Percentiles rank a stretch among this genome's conserved stretches.
Conservation (phyloP, 2,113 vertebrate genomes). For the Parus major region DNA sequence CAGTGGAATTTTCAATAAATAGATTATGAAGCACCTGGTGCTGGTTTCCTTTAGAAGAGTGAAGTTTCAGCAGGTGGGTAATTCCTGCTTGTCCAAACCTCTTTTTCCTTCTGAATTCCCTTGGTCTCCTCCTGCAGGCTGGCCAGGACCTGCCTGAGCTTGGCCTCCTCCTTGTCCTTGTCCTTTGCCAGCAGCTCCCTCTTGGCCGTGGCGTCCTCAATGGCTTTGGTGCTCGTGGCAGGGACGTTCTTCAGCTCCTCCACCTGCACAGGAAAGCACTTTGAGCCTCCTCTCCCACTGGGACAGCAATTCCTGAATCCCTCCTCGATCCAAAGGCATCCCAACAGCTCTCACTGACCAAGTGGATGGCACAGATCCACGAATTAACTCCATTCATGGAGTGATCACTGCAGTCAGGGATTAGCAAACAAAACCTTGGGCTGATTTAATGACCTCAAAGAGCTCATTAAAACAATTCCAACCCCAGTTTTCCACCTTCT, state of each 20-base stretch:
- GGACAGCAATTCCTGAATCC: neutral
- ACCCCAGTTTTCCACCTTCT: neutral
- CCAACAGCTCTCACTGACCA: neutral
- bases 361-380: neutral
- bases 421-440: neutral
- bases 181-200: conserved; percentile 82
- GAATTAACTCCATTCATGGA: neutral
- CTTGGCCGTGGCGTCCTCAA: conserved; percentile 79
- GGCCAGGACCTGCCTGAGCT: conserved; percentile 86
- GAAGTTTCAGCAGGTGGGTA: neutral
- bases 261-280: conserved; percentile 71
- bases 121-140: conserved; percentile 90
- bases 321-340: neutral
- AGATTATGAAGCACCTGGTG: neutral
- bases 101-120: conserved; percentile 89
- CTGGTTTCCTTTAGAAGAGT: rapidly evolving
- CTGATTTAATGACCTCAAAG: neutral
- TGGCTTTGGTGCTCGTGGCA: conserved; percentile 77
- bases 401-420: neutral
- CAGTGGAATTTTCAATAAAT: neutral
- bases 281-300: neutral
- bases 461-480: neutral
- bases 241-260: conserved; percentile 84
- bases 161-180: conserved; percentile 85
- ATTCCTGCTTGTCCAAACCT: conserved; percentile 74